Percentiles rank a stretch among this genome's conserved stretches.
Conservation (phyloP, 2,888 invertebrate species). For the Tillus elongatus region DNA sequence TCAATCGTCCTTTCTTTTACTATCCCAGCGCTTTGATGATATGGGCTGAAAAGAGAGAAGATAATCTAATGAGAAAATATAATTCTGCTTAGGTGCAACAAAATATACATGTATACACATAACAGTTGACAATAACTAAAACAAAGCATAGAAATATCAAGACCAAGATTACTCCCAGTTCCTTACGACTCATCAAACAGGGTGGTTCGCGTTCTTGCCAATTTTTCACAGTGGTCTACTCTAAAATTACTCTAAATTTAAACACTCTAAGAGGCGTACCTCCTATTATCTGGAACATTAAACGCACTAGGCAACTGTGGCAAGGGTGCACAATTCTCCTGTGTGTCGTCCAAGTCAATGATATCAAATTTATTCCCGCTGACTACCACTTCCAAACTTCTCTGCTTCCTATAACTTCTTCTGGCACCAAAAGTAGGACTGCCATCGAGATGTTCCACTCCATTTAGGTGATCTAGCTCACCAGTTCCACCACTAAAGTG, state of each 20-base stretch:
- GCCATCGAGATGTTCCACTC: no score
- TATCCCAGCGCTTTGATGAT: constrained; percentile 38
- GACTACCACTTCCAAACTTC: constrained; percentile 65
- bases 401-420: constrained; percentile 44
- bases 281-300: constrained; percentile 23
- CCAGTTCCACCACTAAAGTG: constrained; percentile 16
- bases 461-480: constrained; percentile 35
- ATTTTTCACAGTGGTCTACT: no score
- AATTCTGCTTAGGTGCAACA: no score
- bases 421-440: constrained; percentile 31
- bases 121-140: no score
- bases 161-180: no score
- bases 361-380: constrained; percentile 69
- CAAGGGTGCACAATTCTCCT: constrained; percentile 55
- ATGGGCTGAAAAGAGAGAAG: constrained; percentile 18
- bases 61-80: no score
- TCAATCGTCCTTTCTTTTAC: constrained; percentile 45
- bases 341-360: constrained; percentile 52
- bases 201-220: no score
- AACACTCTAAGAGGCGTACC: no score
- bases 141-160: no score
- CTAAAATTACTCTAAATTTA: no score
- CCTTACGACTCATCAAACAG: no score
- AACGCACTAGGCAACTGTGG: constrained; percentile 52
- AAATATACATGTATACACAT: no score